Evolutionary conservation across 2,797 vertebrate genomes (phyloP), one percentile per base, ranked within the genome.

Genomic region (Diplodus puntazzo): DNA sequence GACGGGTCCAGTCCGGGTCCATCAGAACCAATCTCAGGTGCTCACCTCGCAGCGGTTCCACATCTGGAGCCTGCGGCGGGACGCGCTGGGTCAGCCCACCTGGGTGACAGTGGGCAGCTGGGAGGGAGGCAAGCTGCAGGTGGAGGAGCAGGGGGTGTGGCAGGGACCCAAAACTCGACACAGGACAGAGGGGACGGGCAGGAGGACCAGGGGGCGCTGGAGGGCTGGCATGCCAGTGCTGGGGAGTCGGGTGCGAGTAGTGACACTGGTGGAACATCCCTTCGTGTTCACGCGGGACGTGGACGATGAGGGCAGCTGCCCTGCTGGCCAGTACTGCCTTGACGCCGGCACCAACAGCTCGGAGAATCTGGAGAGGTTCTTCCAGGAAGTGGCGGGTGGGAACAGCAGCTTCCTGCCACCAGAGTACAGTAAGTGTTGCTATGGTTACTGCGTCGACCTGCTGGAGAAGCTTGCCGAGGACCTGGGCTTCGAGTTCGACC

Each of bases 361-460:
- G 0, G 92, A 95, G 0, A 73, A 86, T 8, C 87, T 98, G 89
- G 96, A 97, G 0, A 9, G 89, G 0, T 93, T 96, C 16, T 98
- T 98, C 0, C 80, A 90, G 1, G 95, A 94, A 3, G 92, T 97
- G 10, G 77, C 90, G 0, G 75, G 77, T 0, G 93, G 91, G 43
- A 97, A 97, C 0, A 84, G 93, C 62, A 93, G 85, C 46, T 96
- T 94, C 0, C 91, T 95, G 58, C 91, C 89, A 0, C 30, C 30
- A 11, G 77, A 86, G 2, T 76, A 82, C 55, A 78, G 62, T 6
- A 97, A 97, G 75, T 99, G 98, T 74, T 99, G 98, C 88, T 99
- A 98, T 11, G 98, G 98, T 5, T 99, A 99, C 90, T 98, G 97
- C 86, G 96, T 99, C 58, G 97, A 99, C 84, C 92, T 99, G 25